Conservation (phyloP, 2,113 vertebrate species). For the Hypanus sabinus region DNA sequence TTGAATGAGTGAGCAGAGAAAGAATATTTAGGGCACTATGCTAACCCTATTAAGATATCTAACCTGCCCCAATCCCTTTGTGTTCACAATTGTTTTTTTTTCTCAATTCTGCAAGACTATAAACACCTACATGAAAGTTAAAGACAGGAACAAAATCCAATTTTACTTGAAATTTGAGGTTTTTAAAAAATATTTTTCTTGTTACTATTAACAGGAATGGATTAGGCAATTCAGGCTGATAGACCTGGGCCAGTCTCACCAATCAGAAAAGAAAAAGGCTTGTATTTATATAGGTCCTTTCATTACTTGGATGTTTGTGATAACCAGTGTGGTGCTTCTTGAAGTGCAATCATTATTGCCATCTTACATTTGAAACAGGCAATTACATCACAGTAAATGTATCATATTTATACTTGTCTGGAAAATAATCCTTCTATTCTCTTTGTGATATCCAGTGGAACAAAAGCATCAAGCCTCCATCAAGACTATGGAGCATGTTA, state of each 20-base stretch:
- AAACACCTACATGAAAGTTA: neutral
- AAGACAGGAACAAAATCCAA: neutral
- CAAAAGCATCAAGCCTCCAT: neutral
- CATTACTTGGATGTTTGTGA: too few species aligned
- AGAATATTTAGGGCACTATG: neutral
- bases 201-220: too few species aligned
- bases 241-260: too few species aligned
- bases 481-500: too few species aligned
- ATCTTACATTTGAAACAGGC: too few species aligned
- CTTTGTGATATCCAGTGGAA: neutral
- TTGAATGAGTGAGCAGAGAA: neutral
- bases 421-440: neutral
- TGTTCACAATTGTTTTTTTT: neutral
- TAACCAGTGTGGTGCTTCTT: too few species aligned
- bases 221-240: too few species aligned
- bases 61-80: neutral
- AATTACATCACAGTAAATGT: neutral
- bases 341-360: too few species aligned
- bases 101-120: neutral
- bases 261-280: too few species aligned
- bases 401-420: neutral
- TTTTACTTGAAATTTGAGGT: neutral
- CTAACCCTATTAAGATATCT: neutral
- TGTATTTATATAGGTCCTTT: too few species aligned
- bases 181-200: too few species aligned